phyloP scores from a whole-genome alignment of 2,797 vertebrate species.

The Takifugu rubripes region DNA sequence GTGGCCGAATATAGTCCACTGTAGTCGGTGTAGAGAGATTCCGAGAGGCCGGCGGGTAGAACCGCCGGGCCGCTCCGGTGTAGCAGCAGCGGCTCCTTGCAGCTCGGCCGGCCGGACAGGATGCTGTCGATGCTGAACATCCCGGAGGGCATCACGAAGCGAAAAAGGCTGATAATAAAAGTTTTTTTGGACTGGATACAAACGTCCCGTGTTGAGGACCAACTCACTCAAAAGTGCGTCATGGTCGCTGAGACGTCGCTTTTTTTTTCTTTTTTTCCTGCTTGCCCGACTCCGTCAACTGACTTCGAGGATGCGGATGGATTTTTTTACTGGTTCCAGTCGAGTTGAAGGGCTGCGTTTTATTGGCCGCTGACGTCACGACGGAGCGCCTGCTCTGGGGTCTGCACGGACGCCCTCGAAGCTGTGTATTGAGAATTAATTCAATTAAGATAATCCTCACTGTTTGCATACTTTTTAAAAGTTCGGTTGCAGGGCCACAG shows the following conservation, averaged over 20 bases:
- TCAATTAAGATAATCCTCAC: conserved; percentile 89
- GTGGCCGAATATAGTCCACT: conserved; percentile 85
- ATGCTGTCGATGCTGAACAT: conserved; percentile 99
- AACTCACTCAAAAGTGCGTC: conserved; percentile 50
- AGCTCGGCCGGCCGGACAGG: conserved; percentile 90
- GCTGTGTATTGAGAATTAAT: conserved; percentile 93
- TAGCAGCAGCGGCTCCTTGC: conserved; percentile 89
- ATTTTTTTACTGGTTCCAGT: too few relatives aligned
- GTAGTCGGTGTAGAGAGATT: conserved; percentile 89
- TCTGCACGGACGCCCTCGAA: conserved; percentile 63
- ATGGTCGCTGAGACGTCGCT: conserved; percentile 40
- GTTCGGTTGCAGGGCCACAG: conserved; percentile 16
- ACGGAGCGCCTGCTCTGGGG: conserved; percentile 61
- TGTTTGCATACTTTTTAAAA: conserved; percentile 72
- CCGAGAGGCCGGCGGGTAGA: conserved; percentile 82
- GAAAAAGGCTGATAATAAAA: not conserved
- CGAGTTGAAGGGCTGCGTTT: conserved; percentile 57
- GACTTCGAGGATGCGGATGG: too few relatives aligned
- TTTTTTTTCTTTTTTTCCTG: conserved; percentile 5
- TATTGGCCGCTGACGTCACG: conserved; percentile 94
- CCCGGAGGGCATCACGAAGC: conserved; percentile 87
- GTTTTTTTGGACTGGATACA: conserved; percentile 5
- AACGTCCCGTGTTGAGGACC: conserved; percentile 10
- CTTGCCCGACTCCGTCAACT: conserved; percentile 10
- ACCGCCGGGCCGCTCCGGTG: conserved; percentile 84